Evolutionary conservation across 2,113 vertebrate species (phyloP), one percentile per base, ranked within the genome.

Genomic region (Oxyura jamaicensis): DNA sequence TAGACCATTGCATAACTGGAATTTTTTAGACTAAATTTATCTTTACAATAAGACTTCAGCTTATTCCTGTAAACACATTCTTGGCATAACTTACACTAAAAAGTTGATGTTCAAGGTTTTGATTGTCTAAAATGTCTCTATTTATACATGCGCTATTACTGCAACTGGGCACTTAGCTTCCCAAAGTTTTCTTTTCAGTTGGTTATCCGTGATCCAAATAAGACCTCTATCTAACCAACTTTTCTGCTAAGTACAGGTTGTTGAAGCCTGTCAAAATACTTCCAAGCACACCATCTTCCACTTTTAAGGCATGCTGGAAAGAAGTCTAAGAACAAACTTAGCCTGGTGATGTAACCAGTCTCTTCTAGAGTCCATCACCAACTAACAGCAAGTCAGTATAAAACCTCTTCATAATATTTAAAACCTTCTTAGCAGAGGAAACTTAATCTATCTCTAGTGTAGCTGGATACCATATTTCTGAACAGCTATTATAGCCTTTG

Each of bases 401-500:
- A 91, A 92, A 75, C 6, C 16, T 8, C 35, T 86, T 29, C 35
- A 58, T 42, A 72, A 46, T 36, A 73, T 65, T 75, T 60, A 36
- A 95, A 78, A 68, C 13, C 62, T 66, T 42, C 42, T 82, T 88
- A 56, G n/a, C 35, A 52, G 0, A 78, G 44, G 59, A 75, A 91
- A 84, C 18, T 29, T 31, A 11, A 28, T 60, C 91, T 86, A 69
- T 92, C 93, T 91, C 79, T 28, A 31, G 59, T 8, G 79, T 28
- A 39, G 65, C 85, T 93, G 92, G 59, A 41, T 81, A 4, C 29
- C 35, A 4, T 23, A 16, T 68, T 69, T 84, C 56, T 95, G 74
- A 92, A 65, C 71, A 85, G 26, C 62, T 84, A 65, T 81, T 91
- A 90, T 31, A 89, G 81, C 81, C n/a, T 89, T 82, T 46, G 53